Base-by-base conservation (phyloP, 1,140 invertebrate species). In the Neodiprion lecontei region DNA sequence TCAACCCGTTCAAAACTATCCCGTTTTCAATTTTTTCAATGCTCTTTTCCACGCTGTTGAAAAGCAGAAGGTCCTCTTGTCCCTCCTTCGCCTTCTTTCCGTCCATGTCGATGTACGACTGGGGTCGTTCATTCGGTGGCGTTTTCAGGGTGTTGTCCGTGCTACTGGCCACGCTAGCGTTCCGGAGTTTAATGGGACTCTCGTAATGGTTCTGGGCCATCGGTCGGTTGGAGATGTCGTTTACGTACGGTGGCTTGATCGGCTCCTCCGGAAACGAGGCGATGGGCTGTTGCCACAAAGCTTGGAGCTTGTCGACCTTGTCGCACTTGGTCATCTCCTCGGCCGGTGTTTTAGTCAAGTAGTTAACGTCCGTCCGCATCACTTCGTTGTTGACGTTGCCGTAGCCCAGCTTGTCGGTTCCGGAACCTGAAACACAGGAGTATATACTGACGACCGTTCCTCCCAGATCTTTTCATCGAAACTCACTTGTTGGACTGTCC, bases 21-120 rank as follows among this genome's bases (percentile, higher is more conserved):
- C 70, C 70, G 48, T 74, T 74, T 5, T 69, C 48, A 65, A 49
- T 72, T 23, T 75, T 68, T 53, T 76, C 72, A 12, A 78, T 75
- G 7, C 75, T 76, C 21, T 73, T 74, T 28, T 78, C 73, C 50
- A 75, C 23, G 50, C 79, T 82, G 28, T 82, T 81, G 50, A 86
- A 84, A 0, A 84, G 72, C 7, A 87, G 71, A 0, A 86, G 76
- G 69, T 87, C 81, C 47, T 82, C 77, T 72, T 68, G 47, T 61
- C 84, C 76, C 9, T 70, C 17, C 1, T 66, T 48, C 47, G 82
- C 83, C 21, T 75, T 82, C 0, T 65, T 73, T 21, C 85, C 86
- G 47, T 85, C 81, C 90, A 90, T 90, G 73, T 90, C 89, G 40
- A 90, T 88, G 70, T 90, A 90, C 61, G 88, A 89, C 67, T 88